Base-by-base conservation (phyloP, 2,888 invertebrate species). In the Chalcis sispes region DNA sequence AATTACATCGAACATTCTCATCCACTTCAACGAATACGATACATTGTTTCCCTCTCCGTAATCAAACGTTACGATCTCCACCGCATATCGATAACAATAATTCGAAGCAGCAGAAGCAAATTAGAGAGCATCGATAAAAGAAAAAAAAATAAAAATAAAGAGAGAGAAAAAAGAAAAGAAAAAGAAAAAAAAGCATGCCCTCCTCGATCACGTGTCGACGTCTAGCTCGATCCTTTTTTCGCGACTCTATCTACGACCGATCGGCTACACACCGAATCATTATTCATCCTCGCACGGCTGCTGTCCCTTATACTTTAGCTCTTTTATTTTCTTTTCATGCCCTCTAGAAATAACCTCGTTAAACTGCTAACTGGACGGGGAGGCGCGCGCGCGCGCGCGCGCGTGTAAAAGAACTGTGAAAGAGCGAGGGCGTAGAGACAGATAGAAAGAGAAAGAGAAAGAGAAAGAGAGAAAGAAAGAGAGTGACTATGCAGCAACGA, bases 231-330 rank as follows among this genome's bases (percentile, higher is more conserved):
- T 10, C 10, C 10, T 10, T 36, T 36, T 36, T 36, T 36, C 10
- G 4, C 46, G 13, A 10, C n/a, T 46, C 10, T 5, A 10, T 46
- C 46, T 13, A 2, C n/a, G n/a, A n/a, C n/a, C n/a, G n/a, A 46
- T 10, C 46, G 46, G 46, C 46, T 46, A 15, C 46, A 10, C n/a
- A 15, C 18, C 52, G 80, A 81, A 86, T 86, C 86, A 85, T 87
- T 85, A 87, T 87, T 87, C 86, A 86, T 87, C 84, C 83, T 85
- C 82, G 84, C 86, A 82, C 86, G 72, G 36, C 59, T 65, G 56
- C 40, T 59, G 10, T 42, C 58, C 56, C 27, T 64, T n/a, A n/a
- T 65, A 27, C 46, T 62, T 27, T 40, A 29, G 32, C 40, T 61
- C 61, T 40, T 7, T 61, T 46, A 8, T 46, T 52, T 52, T 32